phyloP scores from a whole-genome alignment of 2,113 vertebrate species.

The Heloderma charlesbogerti region DNA sequence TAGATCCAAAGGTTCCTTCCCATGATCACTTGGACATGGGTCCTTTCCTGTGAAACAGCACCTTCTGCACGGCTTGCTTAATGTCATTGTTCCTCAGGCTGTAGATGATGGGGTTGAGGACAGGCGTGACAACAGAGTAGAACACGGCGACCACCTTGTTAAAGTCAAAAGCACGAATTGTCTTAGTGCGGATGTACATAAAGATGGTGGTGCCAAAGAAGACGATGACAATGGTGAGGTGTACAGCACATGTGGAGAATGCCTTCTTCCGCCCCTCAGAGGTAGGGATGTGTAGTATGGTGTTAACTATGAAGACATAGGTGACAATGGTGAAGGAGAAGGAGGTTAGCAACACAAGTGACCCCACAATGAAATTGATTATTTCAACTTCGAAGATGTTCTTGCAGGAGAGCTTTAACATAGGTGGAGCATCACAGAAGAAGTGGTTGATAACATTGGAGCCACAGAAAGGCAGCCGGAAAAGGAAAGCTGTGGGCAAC shows the following conservation, averaged over 20 bases:
- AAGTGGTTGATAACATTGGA: too few species aligned
- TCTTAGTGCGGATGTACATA: constrained; percentile 56
- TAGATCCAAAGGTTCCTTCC: background rate
- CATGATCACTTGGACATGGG: background rate
- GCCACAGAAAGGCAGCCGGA: constrained; percentile 47
- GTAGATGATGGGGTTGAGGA: too few species aligned
- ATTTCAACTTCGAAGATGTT: constrained; percentile 11
- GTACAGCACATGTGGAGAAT: constrained; percentile 65
- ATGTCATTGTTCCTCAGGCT: too few species aligned
- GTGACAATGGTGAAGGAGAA: constrained; percentile 43
- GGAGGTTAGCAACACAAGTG: constrained; percentile 24
- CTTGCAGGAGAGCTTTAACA: constrained; percentile 50
- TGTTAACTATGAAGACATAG: constrained; percentile 40
- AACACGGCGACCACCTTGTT: constrained; percentile 48
- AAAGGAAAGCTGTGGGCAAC: constrained; percentile 5
- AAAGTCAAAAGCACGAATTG: constrained; percentile 27
- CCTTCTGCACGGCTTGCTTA: constrained; percentile 30
- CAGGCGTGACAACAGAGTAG: constrained; percentile 50
- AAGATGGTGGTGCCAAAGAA: constrained; percentile 64
- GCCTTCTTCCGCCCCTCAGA: constrained; percentile 18
- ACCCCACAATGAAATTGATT: constrained; percentile 54
- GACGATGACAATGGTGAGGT: constrained; percentile 57
- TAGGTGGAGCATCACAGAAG: too few species aligned
- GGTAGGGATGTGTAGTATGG: constrained; percentile 10
- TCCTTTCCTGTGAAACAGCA: background rate